Evolutionary conservation across 92 coral and sea anemone genomes (phyloP).

Genomic region (Blastomussa wellsi): DNA sequence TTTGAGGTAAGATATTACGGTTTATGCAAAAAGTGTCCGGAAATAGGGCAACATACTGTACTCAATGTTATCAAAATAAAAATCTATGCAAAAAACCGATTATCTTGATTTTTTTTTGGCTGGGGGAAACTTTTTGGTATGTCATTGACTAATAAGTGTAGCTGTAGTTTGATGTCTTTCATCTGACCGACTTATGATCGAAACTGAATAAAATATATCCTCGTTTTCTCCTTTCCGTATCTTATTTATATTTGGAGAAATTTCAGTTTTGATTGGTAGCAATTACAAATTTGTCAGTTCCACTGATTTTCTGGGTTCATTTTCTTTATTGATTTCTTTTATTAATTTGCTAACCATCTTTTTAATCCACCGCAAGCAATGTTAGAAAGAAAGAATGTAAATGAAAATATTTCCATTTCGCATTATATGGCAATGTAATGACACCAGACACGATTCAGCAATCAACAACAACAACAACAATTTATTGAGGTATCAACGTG

Average conservation of each 20-base stretch:
- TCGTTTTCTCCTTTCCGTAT: too few relatives aligned
- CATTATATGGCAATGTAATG: too few relatives aligned
- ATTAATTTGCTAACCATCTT: too few relatives aligned
- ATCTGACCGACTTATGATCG: not conserved
- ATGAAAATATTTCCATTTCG: not conserved
- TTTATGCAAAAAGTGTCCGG: too few relatives aligned
- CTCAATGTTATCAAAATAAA: not conserved
- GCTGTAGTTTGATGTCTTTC: not conserved
- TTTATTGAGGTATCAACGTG: not conserved
- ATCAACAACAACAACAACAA: too few relatives aligned
- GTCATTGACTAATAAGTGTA: too few relatives aligned
- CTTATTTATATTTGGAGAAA: not conserved
- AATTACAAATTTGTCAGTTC: not conserved
- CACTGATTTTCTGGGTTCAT: not conserved
- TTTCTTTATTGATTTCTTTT: too few relatives aligned
- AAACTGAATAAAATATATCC: not conserved
- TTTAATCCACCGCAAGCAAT: too few relatives aligned
- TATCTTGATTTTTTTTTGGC: not conserved
- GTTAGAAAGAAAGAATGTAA: not conserved
- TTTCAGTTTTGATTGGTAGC: not conserved
- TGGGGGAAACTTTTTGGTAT: too few relatives aligned
- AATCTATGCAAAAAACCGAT: not conserved
- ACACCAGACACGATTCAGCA: not conserved
- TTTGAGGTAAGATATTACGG: too few relatives aligned
- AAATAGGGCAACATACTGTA: too few relatives aligned